phyloP scores from a whole-genome alignment of 2,888 invertebrate species.

The Aporophyla lueneburgensis region DNA sequence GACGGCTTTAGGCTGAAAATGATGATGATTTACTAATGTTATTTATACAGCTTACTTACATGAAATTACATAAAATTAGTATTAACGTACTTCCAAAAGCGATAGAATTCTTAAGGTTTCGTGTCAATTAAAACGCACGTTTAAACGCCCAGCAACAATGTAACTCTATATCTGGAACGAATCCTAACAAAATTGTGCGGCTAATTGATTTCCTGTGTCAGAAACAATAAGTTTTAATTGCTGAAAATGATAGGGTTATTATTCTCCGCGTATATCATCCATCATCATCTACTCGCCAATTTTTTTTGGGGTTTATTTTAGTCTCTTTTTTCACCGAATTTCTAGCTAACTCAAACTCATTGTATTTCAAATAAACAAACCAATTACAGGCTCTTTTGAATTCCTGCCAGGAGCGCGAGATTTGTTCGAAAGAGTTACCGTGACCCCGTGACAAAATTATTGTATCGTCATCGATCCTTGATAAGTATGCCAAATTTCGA shows the following conservation, averaged over 20 bases:
- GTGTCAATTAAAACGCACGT: constrained; percentile 19
- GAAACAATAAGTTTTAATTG: constrained; percentile 5
- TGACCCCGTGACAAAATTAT: too few relatives aligned
- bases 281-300: accelerated
- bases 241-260: background rate
- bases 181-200: constrained; percentile 43
- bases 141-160: background rate
- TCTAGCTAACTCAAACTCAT: too few relatives aligned
- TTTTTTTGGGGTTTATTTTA: background rate
- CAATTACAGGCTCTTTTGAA: too few relatives aligned
- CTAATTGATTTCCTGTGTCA: constrained; percentile 42
- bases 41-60: background rate
- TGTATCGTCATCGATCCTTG: too few relatives aligned
- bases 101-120: constrained; percentile 38
- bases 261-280: background rate
- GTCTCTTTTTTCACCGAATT: background rate
- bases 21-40: background rate
- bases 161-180: constrained; percentile 57
- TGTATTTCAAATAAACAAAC: too few relatives aligned
- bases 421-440: too few relatives aligned
- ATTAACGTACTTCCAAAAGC: background rate
- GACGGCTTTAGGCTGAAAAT: too few relatives aligned
- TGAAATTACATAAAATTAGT: too few relatives aligned
- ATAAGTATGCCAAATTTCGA: too few relatives aligned
- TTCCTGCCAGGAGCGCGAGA: too few relatives aligned